Conservation (phyloP, 2,113 vertebrate species). For the Tachuris rubrigastra region DNA sequence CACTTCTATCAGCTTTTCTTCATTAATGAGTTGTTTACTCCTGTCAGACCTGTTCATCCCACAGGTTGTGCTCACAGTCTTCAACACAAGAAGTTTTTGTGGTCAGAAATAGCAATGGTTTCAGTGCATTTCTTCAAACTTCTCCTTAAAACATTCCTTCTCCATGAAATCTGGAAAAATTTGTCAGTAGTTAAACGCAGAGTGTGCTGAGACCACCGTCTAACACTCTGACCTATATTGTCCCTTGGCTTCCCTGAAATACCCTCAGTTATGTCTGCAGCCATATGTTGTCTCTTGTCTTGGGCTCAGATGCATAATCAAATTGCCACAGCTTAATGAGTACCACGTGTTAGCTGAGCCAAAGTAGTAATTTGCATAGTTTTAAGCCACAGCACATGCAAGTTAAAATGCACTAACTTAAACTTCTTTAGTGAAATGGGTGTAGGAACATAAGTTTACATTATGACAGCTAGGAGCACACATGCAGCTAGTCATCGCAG, state of each 20-base stretch:
- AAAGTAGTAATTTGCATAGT: not conserved
- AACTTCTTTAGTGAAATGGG: not conserved
- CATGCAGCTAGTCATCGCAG: not conserved
- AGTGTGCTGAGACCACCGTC: not conserved
- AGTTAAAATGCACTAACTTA: not conserved
- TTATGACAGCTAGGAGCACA: not conserved
- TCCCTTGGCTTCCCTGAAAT: conserved; percentile 1
- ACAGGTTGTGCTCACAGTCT: not conserved
- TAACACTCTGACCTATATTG: not conserved
- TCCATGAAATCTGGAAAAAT: not conserved
- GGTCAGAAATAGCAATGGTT: not conserved
- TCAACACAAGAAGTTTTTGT: not conserved
- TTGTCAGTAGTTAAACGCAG: not conserved
- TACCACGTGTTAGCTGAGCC: not conserved
- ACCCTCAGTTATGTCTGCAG: not conserved
- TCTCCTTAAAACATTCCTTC: not conserved
- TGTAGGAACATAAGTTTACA: not conserved
- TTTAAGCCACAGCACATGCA: not conserved
- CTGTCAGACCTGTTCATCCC: not conserved
- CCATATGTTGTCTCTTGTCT: not conserved
- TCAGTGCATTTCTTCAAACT: not conserved
- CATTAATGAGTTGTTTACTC: not conserved
- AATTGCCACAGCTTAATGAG: conserved; percentile 15
- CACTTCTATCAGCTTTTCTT: not conserved
- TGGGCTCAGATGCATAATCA: not conserved